A percentile compares a stretch with the other conserved stretches of the same genome.
Conservation (phyloP, 2,888 invertebrate species). For the Drosophila dives region DNA sequence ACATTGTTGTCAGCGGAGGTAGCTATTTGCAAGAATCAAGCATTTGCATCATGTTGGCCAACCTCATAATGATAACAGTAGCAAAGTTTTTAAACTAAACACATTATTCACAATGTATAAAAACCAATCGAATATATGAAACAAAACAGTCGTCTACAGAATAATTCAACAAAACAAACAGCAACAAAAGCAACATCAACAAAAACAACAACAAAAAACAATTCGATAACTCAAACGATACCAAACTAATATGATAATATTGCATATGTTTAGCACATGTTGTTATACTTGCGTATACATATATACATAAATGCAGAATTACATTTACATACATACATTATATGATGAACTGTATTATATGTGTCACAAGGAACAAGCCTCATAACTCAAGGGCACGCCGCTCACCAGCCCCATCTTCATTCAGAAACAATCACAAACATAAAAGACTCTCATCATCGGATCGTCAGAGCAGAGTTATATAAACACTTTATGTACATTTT, state of each 20-base stretch:
- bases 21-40: slow-evolving; percentile 83
- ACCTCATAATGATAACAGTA: slow-evolving; percentile 84
- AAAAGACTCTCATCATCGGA: slow-evolving; percentile 20
- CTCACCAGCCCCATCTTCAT: slow-evolving; percentile 25
- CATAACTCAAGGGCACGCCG: slow-evolving; percentile 32
- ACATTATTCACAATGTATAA: slow-evolving; percentile 66
- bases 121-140: slow-evolving; percentile 49
- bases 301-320: slow-evolving; percentile 22
- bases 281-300: slow-evolving; percentile 37
- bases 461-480: slow-evolving; percentile 25
- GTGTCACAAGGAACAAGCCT: slow-evolving; percentile 64
- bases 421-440: slow-evolving; percentile 19
- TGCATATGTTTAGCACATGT: slow-evolving; percentile 58
- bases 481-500: slow-evolving; percentile 37
- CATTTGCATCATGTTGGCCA: slow-evolving; percentile 84
- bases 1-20: slow-evolving; percentile 88
- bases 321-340: slow-evolving; percentile 25
- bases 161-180: slow-evolving; percentile 37
- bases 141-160: slow-evolving; percentile 65
- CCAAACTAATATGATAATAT: slow-evolving; percentile 55
- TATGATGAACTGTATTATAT: slow-evolving; percentile 66
- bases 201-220: slow-evolving; percentile 22
- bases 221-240: slow-evolving; percentile 45
- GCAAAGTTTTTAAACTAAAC: slow-evolving; percentile 83
- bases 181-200: slow-evolving; percentile 17